A percentile compares a stretch with the other conserved stretches of the same genome.
Conservation (phyloP, 2,888 invertebrate genomes). For the Homarus gammarus region DNA sequence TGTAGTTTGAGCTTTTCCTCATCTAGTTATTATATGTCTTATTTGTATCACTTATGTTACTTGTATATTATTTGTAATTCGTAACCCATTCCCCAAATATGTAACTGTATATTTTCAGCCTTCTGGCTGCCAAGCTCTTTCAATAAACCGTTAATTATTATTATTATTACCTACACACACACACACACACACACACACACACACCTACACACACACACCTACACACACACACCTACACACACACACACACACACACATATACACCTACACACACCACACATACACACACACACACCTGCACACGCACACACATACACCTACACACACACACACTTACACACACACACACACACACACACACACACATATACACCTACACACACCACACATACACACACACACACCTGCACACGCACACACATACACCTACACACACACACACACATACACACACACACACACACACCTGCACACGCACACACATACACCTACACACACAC, state of each 20-base stretch:
- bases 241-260: neutral
- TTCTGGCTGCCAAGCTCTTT: no score
- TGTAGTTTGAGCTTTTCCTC: no score
- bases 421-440: neutral
- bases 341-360: no score
- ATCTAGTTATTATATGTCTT: no score
- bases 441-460: constrained; percentile 4
- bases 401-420: neutral
- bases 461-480: constrained; percentile 15
- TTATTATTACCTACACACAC: no score
- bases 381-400: constrained; percentile 25
- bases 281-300: no score
- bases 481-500: constrained; percentile 30
- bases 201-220: neutral
- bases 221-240: neutral
- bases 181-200: neutral
- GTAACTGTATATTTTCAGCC: no score
- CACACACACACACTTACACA: neutral
- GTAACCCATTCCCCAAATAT: no score
- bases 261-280: neutral
- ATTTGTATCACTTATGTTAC: no score
- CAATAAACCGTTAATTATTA: no score
- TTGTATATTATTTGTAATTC: no score
- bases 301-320: neutral
- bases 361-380: neutral